Conservation (phyloP, 2,113 vertebrate genomes). For the Lampris incognitus region DNA sequence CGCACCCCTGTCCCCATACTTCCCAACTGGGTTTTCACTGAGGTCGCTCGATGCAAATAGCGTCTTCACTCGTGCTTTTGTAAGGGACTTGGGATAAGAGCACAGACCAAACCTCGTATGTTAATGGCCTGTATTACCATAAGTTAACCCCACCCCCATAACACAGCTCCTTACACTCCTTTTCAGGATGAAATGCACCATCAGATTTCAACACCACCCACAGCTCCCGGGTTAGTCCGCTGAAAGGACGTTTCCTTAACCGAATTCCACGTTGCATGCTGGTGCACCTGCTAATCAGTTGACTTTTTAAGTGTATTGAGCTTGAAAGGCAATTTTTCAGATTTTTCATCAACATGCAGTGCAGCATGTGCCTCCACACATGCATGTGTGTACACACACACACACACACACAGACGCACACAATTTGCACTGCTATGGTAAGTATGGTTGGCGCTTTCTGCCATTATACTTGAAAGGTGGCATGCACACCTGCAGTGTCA, state of each 20-base stretch:
- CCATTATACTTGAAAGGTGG: too few relatives aligned
- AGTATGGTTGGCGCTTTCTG: too few relatives aligned
- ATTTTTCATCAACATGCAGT: conserved; percentile 6
- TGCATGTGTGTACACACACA: too few relatives aligned
- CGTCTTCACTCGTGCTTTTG: conserved; percentile 48
- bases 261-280: conserved; percentile 30
- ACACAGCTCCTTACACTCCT: conserved; percentile 24
- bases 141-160: conserved; percentile 49
- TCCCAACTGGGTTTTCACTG: conserved; percentile 27
- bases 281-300: conserved; percentile 27
- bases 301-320: conserved; percentile 8
- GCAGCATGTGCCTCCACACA: conserved; percentile 9
- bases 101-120: conserved; percentile 48
- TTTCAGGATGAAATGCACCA: conserved; percentile 22
- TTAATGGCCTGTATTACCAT: conserved; percentile 58
- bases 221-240: conserved; percentile 20
- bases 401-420: too few relatives aligned
- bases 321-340: conserved; percentile 20
- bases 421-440: too few relatives aligned
- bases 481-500: neutral
- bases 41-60: conserved; percentile 43
- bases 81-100: conserved; percentile 54
- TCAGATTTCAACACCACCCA: conserved; percentile 34
- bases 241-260: conserved; percentile 19
- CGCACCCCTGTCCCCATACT: too few relatives aligned